Base-by-base conservation (phyloP, 2,113 vertebrate species). In the Formicarius rufipectus region DNA sequence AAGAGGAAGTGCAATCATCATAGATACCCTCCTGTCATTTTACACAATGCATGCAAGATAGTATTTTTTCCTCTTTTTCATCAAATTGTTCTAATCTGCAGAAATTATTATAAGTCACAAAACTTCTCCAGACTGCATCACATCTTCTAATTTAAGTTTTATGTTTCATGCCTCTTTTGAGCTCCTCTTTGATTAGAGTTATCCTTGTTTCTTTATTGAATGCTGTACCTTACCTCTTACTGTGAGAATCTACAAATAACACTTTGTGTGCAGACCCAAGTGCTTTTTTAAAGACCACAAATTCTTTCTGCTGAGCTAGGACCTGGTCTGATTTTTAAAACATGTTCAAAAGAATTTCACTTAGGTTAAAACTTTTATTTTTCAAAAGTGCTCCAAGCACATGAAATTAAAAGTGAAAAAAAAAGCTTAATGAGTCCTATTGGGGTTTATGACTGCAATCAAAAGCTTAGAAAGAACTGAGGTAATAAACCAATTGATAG, bases 341-440 rank as follows among this genome's bases (percentile, higher is more conserved):
- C 40, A 50, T 13, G 0, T 94, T 93, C 55, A 86, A 77, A 87
- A 47, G 91, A 78, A 18, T 93, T 97, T 93, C 92, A 91, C 77
- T 42, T 59, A 75, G 49, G 62, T 96, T 93, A 91, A 97, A 93
- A 84, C 55, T 79, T 92, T 96, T 90, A 69, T 96, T 91, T 89
- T 93, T 82, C 28, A 91, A 93, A 94, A 95, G 37, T 81, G 47
- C 42, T 97, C 37, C 75, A 95, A 96, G 84, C 44, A 35, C 25
- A 73, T 45, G 2, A 25, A 92, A 93, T 94, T 81, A 81, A 80
- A 97, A 91, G 24, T 63, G 72, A 89, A 95, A 84, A 42, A 84
- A 42, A 73, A 84, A 90, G n/a, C 47, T 80, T 97, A 97, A 97
- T 97, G 87, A 97, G 68, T 93, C 83, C 93, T 97, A 97, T 91